A percentile compares a stretch with the other conserved stretches of the same genome.
These are phyloP conservation scores for Sminthurides aquaticus DNA, from an alignment of 2,888 invertebrate species.

Conservation along the genomic window DNA sequence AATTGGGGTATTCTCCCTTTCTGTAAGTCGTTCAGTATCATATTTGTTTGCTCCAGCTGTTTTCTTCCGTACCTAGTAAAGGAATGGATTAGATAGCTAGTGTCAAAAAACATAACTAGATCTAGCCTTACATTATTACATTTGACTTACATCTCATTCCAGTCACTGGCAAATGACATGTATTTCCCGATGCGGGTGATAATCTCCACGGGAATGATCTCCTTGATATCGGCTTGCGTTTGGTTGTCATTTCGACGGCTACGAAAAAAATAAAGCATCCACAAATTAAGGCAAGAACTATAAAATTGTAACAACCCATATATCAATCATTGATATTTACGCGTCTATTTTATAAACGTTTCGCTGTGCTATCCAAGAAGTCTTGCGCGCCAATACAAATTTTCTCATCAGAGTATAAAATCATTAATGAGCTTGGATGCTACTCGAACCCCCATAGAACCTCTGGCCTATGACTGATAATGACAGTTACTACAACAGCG, in stretches of 20 bases:
- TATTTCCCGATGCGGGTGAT: slow-evolving; percentile 2
- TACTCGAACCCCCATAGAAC: too few species aligned
- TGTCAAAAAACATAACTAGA: neutral
- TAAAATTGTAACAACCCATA: too few species aligned
- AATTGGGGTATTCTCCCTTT: neutral
- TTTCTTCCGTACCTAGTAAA: slow-evolving; percentile 25
- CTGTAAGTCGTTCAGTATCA: slow-evolving; percentile 21
- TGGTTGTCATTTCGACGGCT: slow-evolving; percentile 8
- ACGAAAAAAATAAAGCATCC: neutral
- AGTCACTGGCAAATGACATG: slow-evolving; percentile 3
- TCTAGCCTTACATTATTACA: neutral
- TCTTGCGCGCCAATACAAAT: too few species aligned
- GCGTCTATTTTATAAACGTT: too few species aligned
- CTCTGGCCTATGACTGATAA: too few species aligned
- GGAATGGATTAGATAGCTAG: neutral
- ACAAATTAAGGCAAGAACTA: too few species aligned
- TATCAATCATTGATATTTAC: too few species aligned
- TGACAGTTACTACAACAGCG: too few species aligned
- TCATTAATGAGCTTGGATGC: too few species aligned
- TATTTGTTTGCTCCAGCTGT: slow-evolving; percentile 32
- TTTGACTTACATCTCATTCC: slow-evolving; percentile 9
- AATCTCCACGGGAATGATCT: neutral
- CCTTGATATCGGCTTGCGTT: slow-evolving; percentile 14
- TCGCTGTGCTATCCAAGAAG: too few species aligned
- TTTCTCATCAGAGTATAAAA: too few species aligned